Percentiles rank a stretch among this genome's conserved stretches.
These are phyloP conservation scores for Drosophila varians DNA, from an alignment of 1,140 invertebrate species.

Conservation along the genomic window DNA sequence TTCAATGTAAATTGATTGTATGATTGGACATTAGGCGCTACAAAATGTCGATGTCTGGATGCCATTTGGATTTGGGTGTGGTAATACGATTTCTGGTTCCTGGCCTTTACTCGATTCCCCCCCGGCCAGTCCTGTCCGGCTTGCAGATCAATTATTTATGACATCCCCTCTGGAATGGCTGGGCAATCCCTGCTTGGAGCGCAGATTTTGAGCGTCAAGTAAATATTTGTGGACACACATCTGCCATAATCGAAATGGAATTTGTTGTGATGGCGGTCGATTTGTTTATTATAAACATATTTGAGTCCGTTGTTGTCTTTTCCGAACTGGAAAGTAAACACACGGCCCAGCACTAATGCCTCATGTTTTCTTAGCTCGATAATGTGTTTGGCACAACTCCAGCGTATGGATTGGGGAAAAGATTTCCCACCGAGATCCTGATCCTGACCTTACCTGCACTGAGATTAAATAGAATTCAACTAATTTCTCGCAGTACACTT, in stretches of 20 bases:
- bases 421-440: neutral
- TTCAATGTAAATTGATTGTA: conserved; percentile 21
- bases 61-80: too few relatives aligned
- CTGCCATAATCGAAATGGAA: neutral
- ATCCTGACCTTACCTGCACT: neutral
- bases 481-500: neutral
- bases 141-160: conserved; percentile 23
- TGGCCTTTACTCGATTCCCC: too few relatives aligned
- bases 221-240: neutral
- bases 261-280: neutral
- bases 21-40: conserved; percentile 1
- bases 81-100: neutral
- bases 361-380: neutral
- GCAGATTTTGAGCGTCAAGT: neutral
- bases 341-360: too few relatives aligned
- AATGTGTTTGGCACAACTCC: neutral
- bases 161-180: neutral
- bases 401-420: too few relatives aligned
- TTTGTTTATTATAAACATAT: neutral
- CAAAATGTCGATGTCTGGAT: neutral
- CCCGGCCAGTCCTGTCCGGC: conserved; percentile 3
- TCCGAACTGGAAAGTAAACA: neutral
- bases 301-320: neutral
- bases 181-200: neutral
- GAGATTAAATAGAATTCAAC: neutral